Percentiles rank a stretch among this genome's conserved stretches.
These are phyloP conservation scores for Philopedon plagiatum DNA, from an alignment of 2,888 invertebrate genomes.

Conservation along the genomic window DNA sequence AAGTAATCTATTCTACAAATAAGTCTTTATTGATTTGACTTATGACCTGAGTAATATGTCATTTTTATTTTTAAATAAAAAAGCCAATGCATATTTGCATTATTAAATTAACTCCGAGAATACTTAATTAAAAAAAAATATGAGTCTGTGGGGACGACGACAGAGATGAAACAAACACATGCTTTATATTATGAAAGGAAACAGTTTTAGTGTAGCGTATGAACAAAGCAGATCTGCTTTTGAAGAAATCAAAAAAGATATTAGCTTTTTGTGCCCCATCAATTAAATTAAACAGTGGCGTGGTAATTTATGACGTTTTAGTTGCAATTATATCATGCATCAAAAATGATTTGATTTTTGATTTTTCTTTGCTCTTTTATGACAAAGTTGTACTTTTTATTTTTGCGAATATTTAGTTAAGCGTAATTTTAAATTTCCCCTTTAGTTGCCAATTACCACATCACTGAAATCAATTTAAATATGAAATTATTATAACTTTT, in stretches of 20 bases:
- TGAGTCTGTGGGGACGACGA: too few species aligned
- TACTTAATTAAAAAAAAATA: conserved; percentile 34
- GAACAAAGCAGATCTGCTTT: conserved; percentile 42
- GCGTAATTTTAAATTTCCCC: too few species aligned
- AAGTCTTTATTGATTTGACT: conserved; percentile 40
- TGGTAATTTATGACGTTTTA: too few species aligned
- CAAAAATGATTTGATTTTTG: too few species aligned
- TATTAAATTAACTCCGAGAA: too few species aligned
- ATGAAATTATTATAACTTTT: not conserved
- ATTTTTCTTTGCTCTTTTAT: too few species aligned
- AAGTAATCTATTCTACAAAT: conserved; percentile 24
- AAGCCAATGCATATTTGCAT: too few species aligned
- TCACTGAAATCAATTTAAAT: not conserved
- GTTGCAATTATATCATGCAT: too few species aligned
- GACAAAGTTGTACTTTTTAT: too few species aligned
- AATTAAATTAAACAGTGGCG: not conserved
- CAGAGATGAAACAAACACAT: conserved; percentile 56
- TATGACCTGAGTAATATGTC: conserved; percentile 34
- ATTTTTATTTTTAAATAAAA: conserved; percentile 32
- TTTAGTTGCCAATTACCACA: too few species aligned
- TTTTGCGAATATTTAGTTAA: too few species aligned
- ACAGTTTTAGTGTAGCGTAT: conserved; percentile 42
- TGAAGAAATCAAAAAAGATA: conserved; percentile 22
- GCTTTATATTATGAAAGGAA: conserved; percentile 60
- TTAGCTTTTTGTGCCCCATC: not conserved